phyloP scores from a whole-genome alignment of 2,797 vertebrate genomes.

The Arrhamphus sclerolepis region DNA sequence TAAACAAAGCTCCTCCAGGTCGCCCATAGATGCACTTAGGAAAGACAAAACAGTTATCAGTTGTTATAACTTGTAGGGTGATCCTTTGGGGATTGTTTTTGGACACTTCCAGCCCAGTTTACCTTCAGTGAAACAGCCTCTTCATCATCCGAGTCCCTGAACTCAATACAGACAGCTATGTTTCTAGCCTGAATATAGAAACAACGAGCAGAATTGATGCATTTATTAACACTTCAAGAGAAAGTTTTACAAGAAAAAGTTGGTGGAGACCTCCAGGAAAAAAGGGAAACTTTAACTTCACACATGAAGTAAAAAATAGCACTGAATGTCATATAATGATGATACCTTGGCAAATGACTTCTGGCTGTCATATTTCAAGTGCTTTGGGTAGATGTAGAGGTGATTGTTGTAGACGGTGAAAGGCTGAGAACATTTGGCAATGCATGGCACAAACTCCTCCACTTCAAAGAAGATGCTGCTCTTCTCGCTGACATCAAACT shows the following conservation, averaged over 20 bases:
- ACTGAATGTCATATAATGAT: background rate
- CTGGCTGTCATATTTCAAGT: slow-evolving; percentile 96
- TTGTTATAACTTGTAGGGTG: background rate
- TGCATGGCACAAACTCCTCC: slow-evolving; percentile 95
- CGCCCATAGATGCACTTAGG: slow-evolving; percentile 95
- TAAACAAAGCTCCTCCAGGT: slow-evolving; percentile 90
- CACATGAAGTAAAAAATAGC: background rate
- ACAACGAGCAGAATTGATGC: background rate
- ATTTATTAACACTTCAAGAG: slow-evolving; percentile 8
- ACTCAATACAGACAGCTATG: slow-evolving; percentile 86
- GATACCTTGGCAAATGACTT: slow-evolving; percentile 94
- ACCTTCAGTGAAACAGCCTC: slow-evolving; percentile 79
- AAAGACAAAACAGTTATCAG: slow-evolving; percentile 8
- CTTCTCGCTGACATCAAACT: slow-evolving; percentile 86
- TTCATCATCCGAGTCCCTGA: slow-evolving; percentile 95
- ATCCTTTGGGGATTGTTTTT: background rate
- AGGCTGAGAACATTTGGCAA: slow-evolving; percentile 94
- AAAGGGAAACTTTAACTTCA: background rate
- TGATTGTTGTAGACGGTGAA: slow-evolving; percentile 98
- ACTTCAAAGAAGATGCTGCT: slow-evolving; percentile 87
- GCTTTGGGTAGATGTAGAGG: slow-evolving; percentile 94
- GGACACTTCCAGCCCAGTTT: slow-evolving; percentile 27
- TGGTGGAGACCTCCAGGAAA: background rate
- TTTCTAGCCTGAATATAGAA: slow-evolving; percentile 88
- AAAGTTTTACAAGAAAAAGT: background rate